Evolutionary conservation across 35 echinoderm and acorn worm genomes (phyloP), one percentile per base, ranked within the genome.

Genomic region (Ptychodera flava): DNA sequence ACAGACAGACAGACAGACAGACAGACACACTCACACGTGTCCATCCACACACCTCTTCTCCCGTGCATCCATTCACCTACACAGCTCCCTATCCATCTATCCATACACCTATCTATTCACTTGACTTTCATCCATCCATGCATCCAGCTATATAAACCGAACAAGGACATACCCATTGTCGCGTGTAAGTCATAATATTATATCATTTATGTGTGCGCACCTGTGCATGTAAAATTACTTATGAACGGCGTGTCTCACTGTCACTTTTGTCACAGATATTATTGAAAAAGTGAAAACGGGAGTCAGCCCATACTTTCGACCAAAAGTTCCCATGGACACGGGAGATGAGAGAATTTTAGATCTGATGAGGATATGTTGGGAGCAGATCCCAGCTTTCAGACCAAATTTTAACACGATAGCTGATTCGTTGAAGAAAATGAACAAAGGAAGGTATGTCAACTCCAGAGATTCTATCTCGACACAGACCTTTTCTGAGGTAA

Each of bases 341-440:
- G 34, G 52, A 2, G 84, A 91, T 33, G 80, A 35, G 76, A 85
- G 80, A 33, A 80, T 91, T 28, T 34, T 82, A 16, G 33, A 31
- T 29, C 75, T 91, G 16, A 91, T 91, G 89, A 77, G 64, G 33
- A 45, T 37, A 0, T 91, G 89, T 35, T 91, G 89, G 89, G 78
- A 81, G 6, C 77, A 85, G 15, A 80, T 86, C n/a, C 89, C 89
- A 1, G 84, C 78, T 29, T 78, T 32, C 77, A 64, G 89, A 86
- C 89, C 89, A 86, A 52, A 22, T 15, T 81, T 91, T 64, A 80
- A 38, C 33, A 38, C 77, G 1, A 86, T 86, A 33, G 33, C 85
- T 34, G 80, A 80, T 16, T 31, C 78, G 0, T 53, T 91, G 6
- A 85, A 91, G 84, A 85, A 86, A 37, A 80, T 79, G 35, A 36